Evolutionary conservation across 2,797 vertebrate species (phyloP), one percentile per base, ranked within the genome.

Genomic region (Cyclura pinguis): DNA sequence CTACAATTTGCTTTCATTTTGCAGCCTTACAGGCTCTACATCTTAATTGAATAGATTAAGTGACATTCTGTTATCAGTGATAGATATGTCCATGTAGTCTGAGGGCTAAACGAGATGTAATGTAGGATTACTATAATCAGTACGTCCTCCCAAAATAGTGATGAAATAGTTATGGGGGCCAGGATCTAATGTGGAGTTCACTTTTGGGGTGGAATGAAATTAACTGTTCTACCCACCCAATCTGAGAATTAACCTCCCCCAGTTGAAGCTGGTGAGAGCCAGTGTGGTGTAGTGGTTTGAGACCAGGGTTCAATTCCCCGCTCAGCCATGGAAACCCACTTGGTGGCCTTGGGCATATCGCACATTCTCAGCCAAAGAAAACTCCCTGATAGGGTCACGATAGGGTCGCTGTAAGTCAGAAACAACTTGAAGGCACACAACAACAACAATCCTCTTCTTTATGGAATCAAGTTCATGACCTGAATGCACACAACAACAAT

Each of bases 1-100:
- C 16, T 82, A 73, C 91, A 88, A 80, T 87, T 89, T 73, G 27
- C 12, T 64, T 55, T 42, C 27, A 77, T 24, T 62, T 42, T 77
- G 35, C 2, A 59, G 67, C 47, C 38, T 14, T 42, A 10, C 9
- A 24, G 2, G 64, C 10, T 78, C 59, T 67, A 47, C 20, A 52
- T 67, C 10, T 64, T 72, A 32, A 35, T 6, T 7, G 1, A 88
- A 72, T 27, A 82, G 24, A 57, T 73, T 16, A 81, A 52, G 73
- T 74, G 16, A 14, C 4, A 7, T n/a, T 12, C 9, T 24, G 27
- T 55, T 81, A 38, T 57, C 35, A 62, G 52, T 62, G 87, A 82
- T 47, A 6, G 47, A 27, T 83, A 12, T 64, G 32, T 35, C n/a
- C 24, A 42, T 6, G 29, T 29, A 85, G 64, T 69, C 18, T 69